Conservation (phyloP, 2,797 vertebrate species). For the Helarctos malayanus region DNA sequence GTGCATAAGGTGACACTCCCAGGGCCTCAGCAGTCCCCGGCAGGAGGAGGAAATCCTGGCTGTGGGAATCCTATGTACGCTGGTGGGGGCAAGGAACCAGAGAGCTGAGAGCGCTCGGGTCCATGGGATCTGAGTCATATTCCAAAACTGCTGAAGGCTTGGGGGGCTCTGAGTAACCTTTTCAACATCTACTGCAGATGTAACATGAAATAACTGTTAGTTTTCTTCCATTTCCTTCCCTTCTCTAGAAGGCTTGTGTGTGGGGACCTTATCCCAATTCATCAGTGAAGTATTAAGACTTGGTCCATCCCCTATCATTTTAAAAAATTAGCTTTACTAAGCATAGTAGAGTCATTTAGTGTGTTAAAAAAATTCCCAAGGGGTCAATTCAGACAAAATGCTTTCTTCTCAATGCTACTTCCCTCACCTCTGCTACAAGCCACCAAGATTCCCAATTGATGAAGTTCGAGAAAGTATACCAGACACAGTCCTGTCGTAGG, state of each 20-base stretch:
- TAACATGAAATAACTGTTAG: neutral
- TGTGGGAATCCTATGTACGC: neutral
- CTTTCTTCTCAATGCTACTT: neutral
- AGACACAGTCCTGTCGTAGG: neutral
- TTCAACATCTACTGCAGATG: neutral
- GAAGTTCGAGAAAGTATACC: neutral
- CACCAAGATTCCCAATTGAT: neutral
- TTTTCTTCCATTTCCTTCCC: neutral
- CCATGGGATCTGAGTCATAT: conserved; percentile 31
- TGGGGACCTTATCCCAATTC: neutral
- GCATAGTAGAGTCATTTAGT: neutral
- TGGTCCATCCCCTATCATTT: neutral
- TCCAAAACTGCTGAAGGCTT: neutral
- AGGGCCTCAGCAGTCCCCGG: too few species aligned
- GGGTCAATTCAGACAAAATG: neutral
- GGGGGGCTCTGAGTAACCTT: neutral
- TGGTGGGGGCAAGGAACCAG: neutral
- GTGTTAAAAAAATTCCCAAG: neutral
- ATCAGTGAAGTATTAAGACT: neutral
- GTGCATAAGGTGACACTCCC: neutral
- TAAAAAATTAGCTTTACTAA: neutral
- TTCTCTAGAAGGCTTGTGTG: neutral
- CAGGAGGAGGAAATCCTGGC: neutral
- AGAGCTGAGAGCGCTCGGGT: neutral
- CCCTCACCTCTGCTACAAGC: neutral